Base-by-base conservation (phyloP, 2,888 invertebrate genomes). In the Catocala fraxini region DNA sequence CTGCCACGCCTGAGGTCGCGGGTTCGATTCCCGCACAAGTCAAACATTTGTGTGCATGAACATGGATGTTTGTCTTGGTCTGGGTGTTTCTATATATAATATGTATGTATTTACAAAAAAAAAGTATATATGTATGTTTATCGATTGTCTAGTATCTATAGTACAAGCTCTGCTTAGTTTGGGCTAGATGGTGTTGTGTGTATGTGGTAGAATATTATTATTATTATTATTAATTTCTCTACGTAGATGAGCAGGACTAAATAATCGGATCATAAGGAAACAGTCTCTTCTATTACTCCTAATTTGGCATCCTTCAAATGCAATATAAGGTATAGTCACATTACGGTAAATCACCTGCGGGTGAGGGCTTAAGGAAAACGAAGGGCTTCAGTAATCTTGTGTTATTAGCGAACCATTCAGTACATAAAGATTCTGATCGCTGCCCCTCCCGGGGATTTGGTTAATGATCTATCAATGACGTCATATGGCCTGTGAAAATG, bases 381-480 rank as follows among this genome's bases (percentile, higher is more conserved):
- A 55, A 48, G 67, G 55, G 59, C 41, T 54, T 15, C 45, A 33
- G 63, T 71, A 75, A 75, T 75, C 72, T 65, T 42, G 49, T 56
- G 63, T 69, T 71, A 69, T 77, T 75, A 77, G 71, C 69, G 71
- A 69, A 43, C 62, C 75, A 75, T 77, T 75, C 71, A 57, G 52
- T 68, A 60, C 59, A 63, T 74, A 77, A 71, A 77, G 68, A 74
- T 77, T 65, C 62, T 63, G 75, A 77, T 74, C 75, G 65, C 60
- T 70, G 62, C 60, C 35, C 60, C 74, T 64, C 67, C 34, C 33
- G 64, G 68, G 73, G 71, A 65, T 70, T 77, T 68, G 60, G 64
- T 70, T 74, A 77, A 74, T 77, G 77, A 77, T 61, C 77, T 77
- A 73, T 77, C 77, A 70, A 61, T 65, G 71, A 59, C 52, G 68